Evolutionary conservation across 2,888 invertebrate species (phyloP).

Genomic region (Drosophila setosimentum): DNA sequence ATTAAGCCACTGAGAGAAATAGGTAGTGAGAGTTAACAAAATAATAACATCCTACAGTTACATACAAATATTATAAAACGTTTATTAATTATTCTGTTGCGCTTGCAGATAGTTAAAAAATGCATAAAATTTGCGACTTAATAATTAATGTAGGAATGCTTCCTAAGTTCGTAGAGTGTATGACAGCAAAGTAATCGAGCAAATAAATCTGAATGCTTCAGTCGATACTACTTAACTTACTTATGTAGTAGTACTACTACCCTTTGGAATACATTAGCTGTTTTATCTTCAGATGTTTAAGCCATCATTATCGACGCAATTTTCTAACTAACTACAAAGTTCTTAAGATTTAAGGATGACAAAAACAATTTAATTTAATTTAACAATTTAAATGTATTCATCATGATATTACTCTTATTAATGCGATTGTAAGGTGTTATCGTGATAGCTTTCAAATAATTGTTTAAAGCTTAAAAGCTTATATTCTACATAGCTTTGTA

Average conservation of each 20-base stretch:
- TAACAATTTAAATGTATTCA: background rate
- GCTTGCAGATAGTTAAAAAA: background rate
- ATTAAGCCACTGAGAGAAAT: constrained; percentile 36
- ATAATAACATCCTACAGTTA: background rate
- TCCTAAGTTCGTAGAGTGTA: background rate
- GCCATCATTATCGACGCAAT: background rate
- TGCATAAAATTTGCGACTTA: background rate
- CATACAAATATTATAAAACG: background rate
- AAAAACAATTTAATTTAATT: no score
- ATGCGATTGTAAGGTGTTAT: background rate
- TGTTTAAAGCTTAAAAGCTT: background rate
- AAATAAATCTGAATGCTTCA: background rate
- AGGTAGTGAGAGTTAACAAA: background rate
- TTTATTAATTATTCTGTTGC: background rate
- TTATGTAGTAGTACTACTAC: no score
- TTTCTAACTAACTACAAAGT: background rate
- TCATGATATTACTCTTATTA: background rate
- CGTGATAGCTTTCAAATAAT: background rate
- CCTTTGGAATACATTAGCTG: background rate
- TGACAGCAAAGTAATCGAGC: no score
- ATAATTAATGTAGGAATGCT: background rate
- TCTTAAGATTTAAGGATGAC: no score
- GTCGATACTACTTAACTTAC: background rate
- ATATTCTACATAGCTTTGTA: background rate
- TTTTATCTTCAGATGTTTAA: background rate